These are phyloP conservation scores for Lophura swinhoii DNA, from an alignment of 2,797 vertebrate genomes.

Conservation along the genomic window DNA sequence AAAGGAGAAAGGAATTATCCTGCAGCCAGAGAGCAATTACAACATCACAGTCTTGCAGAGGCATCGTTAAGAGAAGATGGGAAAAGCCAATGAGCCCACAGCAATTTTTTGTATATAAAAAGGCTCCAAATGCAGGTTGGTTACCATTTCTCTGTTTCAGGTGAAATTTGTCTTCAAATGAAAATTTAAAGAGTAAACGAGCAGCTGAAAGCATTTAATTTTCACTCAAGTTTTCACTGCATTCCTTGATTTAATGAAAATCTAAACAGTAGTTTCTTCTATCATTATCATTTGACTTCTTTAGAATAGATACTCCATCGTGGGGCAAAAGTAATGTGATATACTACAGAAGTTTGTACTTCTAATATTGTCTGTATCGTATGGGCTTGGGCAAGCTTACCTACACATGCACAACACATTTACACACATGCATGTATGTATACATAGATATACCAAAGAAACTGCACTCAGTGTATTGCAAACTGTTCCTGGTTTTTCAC, in stretches of 20 bases:
- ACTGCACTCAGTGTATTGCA: too few relatives aligned
- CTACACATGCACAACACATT: background rate
- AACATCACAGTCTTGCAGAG: background rate
- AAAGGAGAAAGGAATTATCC: conserved; percentile 60
- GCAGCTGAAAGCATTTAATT: background rate
- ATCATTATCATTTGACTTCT: background rate
- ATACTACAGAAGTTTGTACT: background rate
- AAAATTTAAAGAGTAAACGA: background rate
- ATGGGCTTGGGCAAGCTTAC: background rate
- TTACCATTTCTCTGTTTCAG: background rate
- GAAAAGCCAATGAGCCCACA: conserved; percentile 25
- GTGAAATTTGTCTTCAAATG: conserved; percentile 24
- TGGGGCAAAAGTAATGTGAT: background rate
- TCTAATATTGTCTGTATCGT: background rate
- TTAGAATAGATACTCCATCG: background rate
- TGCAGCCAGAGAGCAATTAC: conserved; percentile 19
- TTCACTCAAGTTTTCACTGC: background rate
- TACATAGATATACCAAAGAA: background rate
- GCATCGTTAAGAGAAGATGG: background rate
- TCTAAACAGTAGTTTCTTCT: background rate
- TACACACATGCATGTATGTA: too few relatives aligned
- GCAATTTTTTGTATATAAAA: conserved; percentile 41
- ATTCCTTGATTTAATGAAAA: background rate
- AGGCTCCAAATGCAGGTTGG: background rate
- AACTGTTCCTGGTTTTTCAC: too few relatives aligned